Evolutionary conservation across 1,140 invertebrate species (phyloP), one percentile per base, ranked within the genome.

Genomic region (Caerostris extrusa): DNA sequence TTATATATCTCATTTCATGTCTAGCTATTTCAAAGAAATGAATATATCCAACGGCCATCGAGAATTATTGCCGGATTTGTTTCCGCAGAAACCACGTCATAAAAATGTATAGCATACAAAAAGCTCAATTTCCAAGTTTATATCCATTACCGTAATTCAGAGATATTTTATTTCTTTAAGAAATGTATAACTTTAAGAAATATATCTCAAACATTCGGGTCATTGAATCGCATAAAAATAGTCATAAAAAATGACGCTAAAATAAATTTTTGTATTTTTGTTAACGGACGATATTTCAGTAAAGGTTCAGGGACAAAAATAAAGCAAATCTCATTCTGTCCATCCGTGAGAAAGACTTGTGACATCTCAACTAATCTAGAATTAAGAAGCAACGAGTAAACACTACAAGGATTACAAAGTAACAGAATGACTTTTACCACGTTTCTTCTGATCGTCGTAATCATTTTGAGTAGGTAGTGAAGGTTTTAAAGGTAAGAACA

Each of bases 211-310:
- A 85, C 17, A n/a, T 57, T 85, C 82, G 82, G 83, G 83, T 85
- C 83, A 85, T 85, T 85, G 53, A 85, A 85, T 85, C 83, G 19
- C 83, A 85, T 85, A 85, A 85, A n/a, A 85, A 85, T 34, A n/a
- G 56, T 60, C 83, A n/a, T 85, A 85, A 85, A 85, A 85, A 58
- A 10, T 85, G 83, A 60, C 83, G 83, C 17, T 50, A n/a, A 85
- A 85, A 85, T 85, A 85, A 85, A 85, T 85, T 85, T 85, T 19
- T n/a, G 57, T 58, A 60, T 58, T 56, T 58, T 77, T 77, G 34
- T 77, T 19, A 85, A 17, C 55, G 19, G 8, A n/a, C 5, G 55
- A 14, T 60, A 85, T 85, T 57, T 7, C 12, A 60, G 83, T 60
- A 17, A 58, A 85, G 57, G 57, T 34, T 5, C 8, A 85, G 56